Evolutionary conservation across 2,113 vertebrate genomes (phyloP).

Genomic region (pig (Sus scrofa)): DNA sequence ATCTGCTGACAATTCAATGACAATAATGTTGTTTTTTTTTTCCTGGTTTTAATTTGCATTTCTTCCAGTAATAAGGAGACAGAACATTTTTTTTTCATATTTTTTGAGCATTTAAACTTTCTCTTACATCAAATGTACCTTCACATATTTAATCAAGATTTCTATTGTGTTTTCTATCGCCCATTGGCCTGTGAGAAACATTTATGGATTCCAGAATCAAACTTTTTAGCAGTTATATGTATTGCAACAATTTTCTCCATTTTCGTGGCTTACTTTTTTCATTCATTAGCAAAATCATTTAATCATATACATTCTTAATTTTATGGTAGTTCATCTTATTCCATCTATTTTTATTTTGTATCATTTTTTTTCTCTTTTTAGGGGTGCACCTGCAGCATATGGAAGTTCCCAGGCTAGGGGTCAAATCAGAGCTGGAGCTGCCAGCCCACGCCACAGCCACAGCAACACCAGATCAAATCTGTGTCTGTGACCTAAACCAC

Average conservation of each 20-base stretch:
- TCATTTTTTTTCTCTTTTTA: not conserved
- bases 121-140: not conserved
- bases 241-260: not conserved
- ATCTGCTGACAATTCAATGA: fast-evolving
- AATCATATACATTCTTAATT: not conserved
- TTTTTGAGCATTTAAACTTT: not conserved
- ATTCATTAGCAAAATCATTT: not conserved
- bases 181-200: not conserved
- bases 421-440: too few relatives aligned
- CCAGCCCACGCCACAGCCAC: too few relatives aligned
- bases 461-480: too few relatives aligned
- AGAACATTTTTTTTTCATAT: not conserved
- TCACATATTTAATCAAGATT: not conserved
- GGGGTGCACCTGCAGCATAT: too few relatives aligned
- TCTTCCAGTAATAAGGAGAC: not conserved
- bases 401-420: too few relatives aligned
- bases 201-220: not conserved
- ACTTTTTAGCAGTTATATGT: not conserved
- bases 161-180: not conserved
- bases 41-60: not conserved
- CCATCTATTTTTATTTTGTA: not conserved
- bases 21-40: not conserved
- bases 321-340: not conserved
- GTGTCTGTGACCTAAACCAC: too few relatives aligned
- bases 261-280: not conserved